Evolutionary conservation across 2,888 invertebrate genomes (phyloP).

Genomic region (Lumbricus terrestris): DNA sequence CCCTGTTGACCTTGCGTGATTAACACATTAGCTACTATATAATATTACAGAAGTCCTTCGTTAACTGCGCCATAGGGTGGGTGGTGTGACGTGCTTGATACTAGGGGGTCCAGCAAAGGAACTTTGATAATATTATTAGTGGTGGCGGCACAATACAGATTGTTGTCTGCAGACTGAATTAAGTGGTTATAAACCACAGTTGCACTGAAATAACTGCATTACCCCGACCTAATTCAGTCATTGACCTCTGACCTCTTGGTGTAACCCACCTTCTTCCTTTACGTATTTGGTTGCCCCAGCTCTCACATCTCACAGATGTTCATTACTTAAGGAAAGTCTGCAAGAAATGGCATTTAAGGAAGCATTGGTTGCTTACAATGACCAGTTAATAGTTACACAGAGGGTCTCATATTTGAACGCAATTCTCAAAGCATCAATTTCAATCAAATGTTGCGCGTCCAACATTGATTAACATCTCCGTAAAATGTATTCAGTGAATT

Average conservation of each 20-base stretch:
- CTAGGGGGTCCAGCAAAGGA: not conserved
- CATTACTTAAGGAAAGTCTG: too few species aligned
- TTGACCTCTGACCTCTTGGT: not conserved
- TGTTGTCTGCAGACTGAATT: not conserved
- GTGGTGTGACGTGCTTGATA: not conserved
- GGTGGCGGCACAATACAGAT: not conserved
- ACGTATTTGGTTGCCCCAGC: not conserved
- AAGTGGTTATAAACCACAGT: not conserved
- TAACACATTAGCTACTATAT: too few species aligned
- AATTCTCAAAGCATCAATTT: not conserved
- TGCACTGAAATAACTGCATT: not conserved
- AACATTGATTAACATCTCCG: not conserved
- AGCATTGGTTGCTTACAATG: not conserved
- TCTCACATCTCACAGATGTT: too few species aligned
- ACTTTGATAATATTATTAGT: not conserved
- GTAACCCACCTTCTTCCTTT: not conserved
- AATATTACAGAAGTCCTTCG: too few species aligned
- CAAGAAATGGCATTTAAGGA: not conserved
- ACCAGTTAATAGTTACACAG: not conserved
- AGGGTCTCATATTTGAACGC: not conserved
- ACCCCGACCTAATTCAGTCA: not conserved
- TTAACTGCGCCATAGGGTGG: not conserved
- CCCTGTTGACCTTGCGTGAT: too few species aligned
- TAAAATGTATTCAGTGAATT: not conserved
- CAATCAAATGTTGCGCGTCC: not conserved